Evolutionary conservation across 2,888 invertebrate genomes (phyloP).

Genomic region (Spodoptera littoralis): DNA sequence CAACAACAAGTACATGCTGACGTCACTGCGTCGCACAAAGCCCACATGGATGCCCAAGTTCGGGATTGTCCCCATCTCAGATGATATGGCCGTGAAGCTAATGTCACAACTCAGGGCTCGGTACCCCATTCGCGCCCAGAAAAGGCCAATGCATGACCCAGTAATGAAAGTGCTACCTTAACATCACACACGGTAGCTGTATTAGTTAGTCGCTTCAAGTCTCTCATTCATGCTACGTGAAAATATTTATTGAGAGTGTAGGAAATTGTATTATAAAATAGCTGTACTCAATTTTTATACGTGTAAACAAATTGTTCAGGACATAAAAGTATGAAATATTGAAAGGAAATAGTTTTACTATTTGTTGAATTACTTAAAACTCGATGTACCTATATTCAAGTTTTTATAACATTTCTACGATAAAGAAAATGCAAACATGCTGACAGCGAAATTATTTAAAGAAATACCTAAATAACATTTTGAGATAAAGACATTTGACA

Average conservation of each 20-base stretch:
- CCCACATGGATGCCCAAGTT: constrained; percentile 72
- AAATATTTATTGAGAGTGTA: not conserved
- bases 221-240: not conserved
- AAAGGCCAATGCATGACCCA: constrained; percentile 6
- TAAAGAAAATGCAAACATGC: constrained; percentile 1
- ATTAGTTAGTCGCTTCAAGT: constrained; percentile 22
- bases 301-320: not conserved
- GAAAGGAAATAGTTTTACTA: constrained; percentile 9
- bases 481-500: not conserved
- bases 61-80: constrained; percentile 77
- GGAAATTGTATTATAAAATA: not conserved
- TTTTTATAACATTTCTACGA: constrained; percentile 14
- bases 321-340: constrained; percentile 13
- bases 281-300: constrained; percentile 5
- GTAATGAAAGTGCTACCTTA: not conserved
- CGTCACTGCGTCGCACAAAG: constrained; percentile 65
- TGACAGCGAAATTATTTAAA: constrained; percentile 5
- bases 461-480: not conserved
- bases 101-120: constrained; percentile 66
- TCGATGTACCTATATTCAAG: not conserved
- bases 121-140: constrained; percentile 46
- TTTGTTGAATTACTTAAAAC: constrained; percentile 6
- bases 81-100: constrained; percentile 70
- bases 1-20: constrained; percentile 62
- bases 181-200: not conserved